These are phyloP conservation scores for Mormyrops boulengeri DNA, from an alignment of 2,797 vertebrate species.

Conservation along the genomic window DNA sequence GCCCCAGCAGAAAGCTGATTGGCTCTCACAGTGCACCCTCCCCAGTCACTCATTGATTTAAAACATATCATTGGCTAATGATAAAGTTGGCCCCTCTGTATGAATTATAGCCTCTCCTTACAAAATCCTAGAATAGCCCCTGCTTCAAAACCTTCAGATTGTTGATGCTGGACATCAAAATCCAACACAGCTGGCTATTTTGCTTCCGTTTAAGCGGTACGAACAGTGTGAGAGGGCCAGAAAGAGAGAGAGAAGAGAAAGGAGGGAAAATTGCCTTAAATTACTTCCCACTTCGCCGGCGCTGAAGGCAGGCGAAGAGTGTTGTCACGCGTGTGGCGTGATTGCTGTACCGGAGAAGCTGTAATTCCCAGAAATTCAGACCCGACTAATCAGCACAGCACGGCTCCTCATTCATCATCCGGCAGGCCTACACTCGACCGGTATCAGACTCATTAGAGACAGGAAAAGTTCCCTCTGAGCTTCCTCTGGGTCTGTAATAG, in stretches of 20 bases:
- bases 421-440: background rate
- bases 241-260: conserved; percentile 4
- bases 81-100: background rate
- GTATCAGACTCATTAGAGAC: conserved; percentile 39
- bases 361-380: conserved; percentile 54
- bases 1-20: background rate
- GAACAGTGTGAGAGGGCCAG: background rate
- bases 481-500: conserved; percentile 23
- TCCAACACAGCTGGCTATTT: conserved; percentile 4
- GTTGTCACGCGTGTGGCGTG: conserved; percentile 44
- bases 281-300: conserved; percentile 37
- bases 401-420: conserved; percentile 43
- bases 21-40: background rate
- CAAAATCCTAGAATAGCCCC: background rate
- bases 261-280: conserved; percentile 32
- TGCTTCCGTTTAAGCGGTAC: conserved; percentile 3
- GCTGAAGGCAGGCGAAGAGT: conserved; percentile 36
- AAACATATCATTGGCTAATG: background rate
- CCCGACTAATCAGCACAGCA: conserved; percentile 54
- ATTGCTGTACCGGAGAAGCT: conserved; percentile 40
- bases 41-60: background rate
- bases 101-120: background rate
- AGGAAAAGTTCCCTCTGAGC: conserved; percentile 15
- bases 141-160: background rate
- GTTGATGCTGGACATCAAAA: conserved; percentile 5